A percentile compares a stretch with the other conserved stretches of the same genome.
Evolutionary conservation across 2,888 invertebrate genomes (phyloP).

Genomic region (Pollenia amentaria): DNA sequence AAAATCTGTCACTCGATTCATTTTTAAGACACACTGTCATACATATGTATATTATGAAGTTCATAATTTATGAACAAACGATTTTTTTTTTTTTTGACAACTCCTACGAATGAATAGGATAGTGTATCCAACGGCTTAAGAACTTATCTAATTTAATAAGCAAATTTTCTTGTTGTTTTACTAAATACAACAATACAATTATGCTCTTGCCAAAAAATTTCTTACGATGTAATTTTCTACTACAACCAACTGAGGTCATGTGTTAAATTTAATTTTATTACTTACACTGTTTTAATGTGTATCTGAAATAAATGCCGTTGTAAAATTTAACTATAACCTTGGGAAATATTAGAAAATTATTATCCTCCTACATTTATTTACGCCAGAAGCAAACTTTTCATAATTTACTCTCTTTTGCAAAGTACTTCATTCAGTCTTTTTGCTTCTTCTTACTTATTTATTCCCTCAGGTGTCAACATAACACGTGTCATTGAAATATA

Average conservation of each 20-base stretch:
- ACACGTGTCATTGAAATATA: conserved; percentile 29
- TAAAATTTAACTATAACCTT: conserved; percentile 41
- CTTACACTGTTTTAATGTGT: not conserved
- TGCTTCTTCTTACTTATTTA: not conserved
- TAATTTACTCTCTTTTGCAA: not conserved
- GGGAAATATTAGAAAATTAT: conserved; percentile 50
- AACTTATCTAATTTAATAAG: too few species aligned
- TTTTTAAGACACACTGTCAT: too few species aligned
- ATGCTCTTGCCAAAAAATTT: not conserved
- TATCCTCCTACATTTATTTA: conserved; percentile 4
- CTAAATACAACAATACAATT: too few species aligned
- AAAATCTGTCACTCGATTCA: too few species aligned
- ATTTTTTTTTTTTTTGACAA: too few species aligned
- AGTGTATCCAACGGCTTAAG: too few species aligned
- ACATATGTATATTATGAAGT: too few species aligned
- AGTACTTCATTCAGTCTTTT: not conserved
- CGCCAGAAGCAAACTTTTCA: conserved; percentile 3
- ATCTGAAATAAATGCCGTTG: too few species aligned
- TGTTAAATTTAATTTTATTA: conserved; percentile 36
- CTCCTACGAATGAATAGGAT: too few species aligned
- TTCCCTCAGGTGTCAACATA: not conserved
- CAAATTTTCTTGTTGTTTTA: too few species aligned
- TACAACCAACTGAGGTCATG: conserved; percentile 22
- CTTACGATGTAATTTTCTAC: conserved; percentile 1
- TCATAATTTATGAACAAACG: too few species aligned